Base-by-base conservation (phyloP, 2,888 invertebrate species). In the Epiblema foenella region DNA sequence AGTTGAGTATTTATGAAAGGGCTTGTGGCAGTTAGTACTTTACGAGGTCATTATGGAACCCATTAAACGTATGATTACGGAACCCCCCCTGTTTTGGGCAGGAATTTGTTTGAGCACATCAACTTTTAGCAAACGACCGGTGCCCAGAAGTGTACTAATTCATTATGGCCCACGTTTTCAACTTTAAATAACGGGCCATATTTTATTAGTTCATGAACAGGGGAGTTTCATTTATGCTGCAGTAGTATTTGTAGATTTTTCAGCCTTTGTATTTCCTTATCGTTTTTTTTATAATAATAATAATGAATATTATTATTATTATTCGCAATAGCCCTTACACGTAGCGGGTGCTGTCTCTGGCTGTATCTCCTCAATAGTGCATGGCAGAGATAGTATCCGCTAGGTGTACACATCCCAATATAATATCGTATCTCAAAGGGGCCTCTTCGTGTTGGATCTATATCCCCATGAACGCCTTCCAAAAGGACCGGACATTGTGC, bases 61-160 rank as follows among this genome's bases (percentile, higher is more conserved):
- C 90, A 92, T 91, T 91, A 91, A 92, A 89, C 85, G 83, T 90
- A 90, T 90, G 90, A 90, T 89, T 90, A 88, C 88, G 83, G 81
- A 81, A 82, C 79, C 83, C 62, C 83, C 62, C 85, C 86, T 87
- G 88, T 89, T 90, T 88, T 79, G 88, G 87, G 82, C 85, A 84
- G 84, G 84, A 85, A 87, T 90, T 90, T 89, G 88, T 87, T 88
- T 88, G 89, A 90, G 89, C 85, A 89, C 90, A 88, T 89, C 89
- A 91, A 90, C 89, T 90, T 91, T 89, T 84, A 76, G 82, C 82
- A 87, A 91, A 91, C 88, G 88, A 89, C 86, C 87, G 82, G 79
- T 80, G 79, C 79, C 83, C 79, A 77, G 81, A 87, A 89, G 73
- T 73, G 66, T 73, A 65, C 73, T 73, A 73, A 73, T 73, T 73